These are phyloP conservation scores for Taurulus bubalis DNA, from an alignment of 2,113 vertebrate genomes.

Conservation along the genomic window DNA sequence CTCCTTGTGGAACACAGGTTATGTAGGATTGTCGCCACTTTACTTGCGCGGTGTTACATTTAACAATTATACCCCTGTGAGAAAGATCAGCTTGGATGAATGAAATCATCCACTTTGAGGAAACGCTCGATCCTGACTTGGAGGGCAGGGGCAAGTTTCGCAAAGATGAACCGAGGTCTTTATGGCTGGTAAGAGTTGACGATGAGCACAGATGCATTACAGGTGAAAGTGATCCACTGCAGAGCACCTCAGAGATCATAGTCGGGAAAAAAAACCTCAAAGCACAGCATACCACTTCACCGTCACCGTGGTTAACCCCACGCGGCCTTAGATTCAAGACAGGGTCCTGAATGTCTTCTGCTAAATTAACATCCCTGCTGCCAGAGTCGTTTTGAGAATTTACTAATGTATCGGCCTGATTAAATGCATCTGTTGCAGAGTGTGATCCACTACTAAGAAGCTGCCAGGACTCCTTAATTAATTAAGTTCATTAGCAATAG, in stretches of 20 bases:
- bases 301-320: not conserved
- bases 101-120: not conserved
- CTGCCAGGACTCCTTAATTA: slow-evolving; percentile 51
- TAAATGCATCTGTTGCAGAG: slow-evolving; percentile 36
- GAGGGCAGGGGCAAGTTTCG: not conserved
- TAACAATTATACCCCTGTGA: not conserved
- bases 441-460: slow-evolving; percentile 5
- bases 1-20: not conserved
- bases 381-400: slow-evolving; percentile 35
- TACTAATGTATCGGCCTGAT: slow-evolving; percentile 44
- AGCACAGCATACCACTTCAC: not conserved
- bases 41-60: not conserved
- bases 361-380: slow-evolving; percentile 36
- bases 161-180: not conserved
- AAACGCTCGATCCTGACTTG: not conserved
- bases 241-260: not conserved
- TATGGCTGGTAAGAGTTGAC: not conserved
- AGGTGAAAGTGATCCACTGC: not conserved
- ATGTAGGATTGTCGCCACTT: not conserved
- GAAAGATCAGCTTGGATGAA: not conserved
- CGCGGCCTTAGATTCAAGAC: slow-evolving; percentile 14
- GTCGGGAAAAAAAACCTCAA: not conserved
- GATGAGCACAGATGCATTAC: not conserved
- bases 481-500: slow-evolving; percentile 55
- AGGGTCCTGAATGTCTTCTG: slow-evolving; percentile 16